These are phyloP conservation scores for Scelioninae gen. 2 DNA, from an alignment of 2,888 invertebrate species.

Conservation along the genomic window DNA sequence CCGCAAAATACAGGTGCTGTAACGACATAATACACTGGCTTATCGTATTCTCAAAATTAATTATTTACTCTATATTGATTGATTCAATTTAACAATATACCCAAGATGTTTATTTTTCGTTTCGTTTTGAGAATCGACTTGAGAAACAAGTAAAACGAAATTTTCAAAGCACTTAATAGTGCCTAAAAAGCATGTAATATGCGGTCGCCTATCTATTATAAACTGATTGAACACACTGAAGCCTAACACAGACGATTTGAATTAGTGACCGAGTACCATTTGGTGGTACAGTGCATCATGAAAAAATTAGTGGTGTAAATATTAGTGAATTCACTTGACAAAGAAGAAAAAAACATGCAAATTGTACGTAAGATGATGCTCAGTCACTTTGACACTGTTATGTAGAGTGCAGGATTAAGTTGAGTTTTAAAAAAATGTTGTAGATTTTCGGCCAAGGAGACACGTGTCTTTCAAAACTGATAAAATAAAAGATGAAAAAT, in stretches of 20 bases:
- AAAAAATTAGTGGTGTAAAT: slow-evolving; percentile 59
- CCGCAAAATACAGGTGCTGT: slow-evolving; percentile 82
- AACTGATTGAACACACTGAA: slow-evolving; percentile 58
- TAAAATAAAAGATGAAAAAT: too few species aligned
- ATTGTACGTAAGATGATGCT: slow-evolving; percentile 67
- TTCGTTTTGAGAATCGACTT: slow-evolving; percentile 48
- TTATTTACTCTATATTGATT: slow-evolving; percentile 20
- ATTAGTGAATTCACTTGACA: slow-evolving; percentile 60
- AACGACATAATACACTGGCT: slow-evolving; percentile 74
- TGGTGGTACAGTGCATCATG: slow-evolving; percentile 62
- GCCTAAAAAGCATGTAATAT: slow-evolving; percentile 51
- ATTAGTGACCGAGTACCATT: slow-evolving; percentile 65
- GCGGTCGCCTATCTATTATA: slow-evolving; percentile 53
- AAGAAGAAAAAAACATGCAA: slow-evolving; percentile 64
- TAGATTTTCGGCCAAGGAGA: too few species aligned
- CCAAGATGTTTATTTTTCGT: slow-evolving; percentile 8
- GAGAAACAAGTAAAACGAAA: slow-evolving; percentile 51
- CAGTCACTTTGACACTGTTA: slow-evolving; percentile 65
- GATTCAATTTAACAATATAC: slow-evolving; percentile 18
- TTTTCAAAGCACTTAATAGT: slow-evolving; percentile 56
- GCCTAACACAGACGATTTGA: slow-evolving; percentile 58
- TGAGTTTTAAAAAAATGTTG: too few species aligned
- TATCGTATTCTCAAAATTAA: slow-evolving; percentile 67
- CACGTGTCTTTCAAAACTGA: too few species aligned
- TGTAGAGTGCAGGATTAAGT: slow-evolving; percentile 68